Evolutionary conservation across 2,113 vertebrate genomes (phyloP).

Genomic region (Lota lota): DNA sequence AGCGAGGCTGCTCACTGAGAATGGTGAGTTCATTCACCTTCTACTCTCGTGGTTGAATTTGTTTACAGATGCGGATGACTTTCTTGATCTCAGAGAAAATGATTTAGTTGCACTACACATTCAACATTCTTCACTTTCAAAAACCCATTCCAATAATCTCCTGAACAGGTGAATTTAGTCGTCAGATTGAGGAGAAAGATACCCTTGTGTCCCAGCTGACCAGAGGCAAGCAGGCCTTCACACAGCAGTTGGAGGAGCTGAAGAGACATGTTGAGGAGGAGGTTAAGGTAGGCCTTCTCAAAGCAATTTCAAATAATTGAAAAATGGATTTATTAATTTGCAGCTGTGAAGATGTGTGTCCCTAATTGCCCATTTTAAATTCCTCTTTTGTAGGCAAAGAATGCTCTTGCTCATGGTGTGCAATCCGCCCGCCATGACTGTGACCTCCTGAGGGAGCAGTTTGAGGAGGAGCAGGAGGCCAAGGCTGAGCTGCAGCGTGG

Average conservation of each 20-base stretch:
- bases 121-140: too few species aligned
- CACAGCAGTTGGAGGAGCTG: background rate
- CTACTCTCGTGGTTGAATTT: too few species aligned
- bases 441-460: slow-evolving; percentile 73
- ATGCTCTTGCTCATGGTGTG: slow-evolving; percentile 1
- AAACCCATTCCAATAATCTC: too few species aligned
- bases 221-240: slow-evolving; percentile 1
- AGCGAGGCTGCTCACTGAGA: background rate
- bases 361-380: too few species aligned
- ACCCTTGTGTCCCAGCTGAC: slow-evolving; percentile 1
- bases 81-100: too few species aligned
- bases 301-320: background rate
- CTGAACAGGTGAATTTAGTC: background rate
- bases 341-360: background rate
- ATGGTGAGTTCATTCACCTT: background rate
- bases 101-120: too few species aligned
- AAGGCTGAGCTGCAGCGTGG: slow-evolving; percentile 68
- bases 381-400: background rate
- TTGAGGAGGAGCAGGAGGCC: slow-evolving; percentile 72
- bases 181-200: background rate
- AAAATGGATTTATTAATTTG: background rate
- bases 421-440: slow-evolving; percentile 47
- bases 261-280: background rate
- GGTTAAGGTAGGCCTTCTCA: background rate
- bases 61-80: too few species aligned